Evolutionary conservation across 1,140 invertebrate species (phyloP).

Genomic region (Wasmannia auropunctata): DNA sequence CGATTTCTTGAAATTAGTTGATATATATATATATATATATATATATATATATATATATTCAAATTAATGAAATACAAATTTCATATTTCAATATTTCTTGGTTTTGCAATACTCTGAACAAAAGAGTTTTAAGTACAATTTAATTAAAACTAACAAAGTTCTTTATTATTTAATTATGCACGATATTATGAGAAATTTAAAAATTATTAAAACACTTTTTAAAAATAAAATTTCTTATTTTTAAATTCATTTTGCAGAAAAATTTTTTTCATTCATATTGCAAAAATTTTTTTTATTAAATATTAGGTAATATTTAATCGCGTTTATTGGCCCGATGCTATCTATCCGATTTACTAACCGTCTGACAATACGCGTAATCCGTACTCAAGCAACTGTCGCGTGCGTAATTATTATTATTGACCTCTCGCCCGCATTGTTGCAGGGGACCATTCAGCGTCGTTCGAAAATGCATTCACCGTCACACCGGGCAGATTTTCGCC

Average conservation of each 20-base stretch:
- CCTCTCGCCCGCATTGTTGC: conserved; percentile 81
- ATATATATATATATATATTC: too few species aligned
- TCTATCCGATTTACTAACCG: neutral
- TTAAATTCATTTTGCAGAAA: neutral
- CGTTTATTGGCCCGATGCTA: neutral
- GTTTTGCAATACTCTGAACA: neutral
- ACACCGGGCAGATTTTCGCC: conserved; percentile 97
- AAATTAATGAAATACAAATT: neutral
- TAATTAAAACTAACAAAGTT: neutral
- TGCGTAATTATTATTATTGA: conserved; percentile 49
- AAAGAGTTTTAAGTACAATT: neutral
- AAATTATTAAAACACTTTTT: neutral
- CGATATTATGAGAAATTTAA: neutral
- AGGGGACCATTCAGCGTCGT: conserved; percentile 99
- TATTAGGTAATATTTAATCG: neutral
- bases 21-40: too few species aligned
- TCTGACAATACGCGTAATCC: conserved; percentile 2
- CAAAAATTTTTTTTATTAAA: too few species aligned
- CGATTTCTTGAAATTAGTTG: neutral
- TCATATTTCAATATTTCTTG: neutral
- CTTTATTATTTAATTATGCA: neutral
- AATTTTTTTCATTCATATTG: too few species aligned
- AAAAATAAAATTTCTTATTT: neutral
- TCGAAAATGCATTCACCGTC: conserved; percentile 96
- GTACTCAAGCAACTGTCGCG: neutral